Evolutionary conservation across 2,888 invertebrate genomes (phyloP), one percentile per base, ranked within the genome.

Genomic region (Tigriopus californicus): DNA sequence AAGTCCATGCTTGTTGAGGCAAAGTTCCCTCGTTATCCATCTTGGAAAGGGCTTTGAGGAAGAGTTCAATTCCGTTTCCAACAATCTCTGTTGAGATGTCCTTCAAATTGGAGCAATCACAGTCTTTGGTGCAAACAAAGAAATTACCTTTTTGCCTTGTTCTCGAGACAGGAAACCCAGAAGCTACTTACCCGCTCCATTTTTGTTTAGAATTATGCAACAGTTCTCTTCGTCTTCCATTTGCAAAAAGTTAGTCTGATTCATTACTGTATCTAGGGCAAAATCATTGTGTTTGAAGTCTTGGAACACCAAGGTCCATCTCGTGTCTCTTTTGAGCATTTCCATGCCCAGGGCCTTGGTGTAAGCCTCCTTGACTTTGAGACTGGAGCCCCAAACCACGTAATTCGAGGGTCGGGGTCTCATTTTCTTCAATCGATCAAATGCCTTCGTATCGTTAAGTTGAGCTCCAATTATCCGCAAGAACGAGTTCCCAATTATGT

Each of bases 361-460:
- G 66, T 83, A 81, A 22, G 83, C 74, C 1, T 73, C 73, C 61
- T 76, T 73, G 70, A 86, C 79, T 61, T 79, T 79, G 0, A 68
- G 65, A 0, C 79, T 77, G 0, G 72, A 72, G 0, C 84, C 82
- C 56, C 83, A 77, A n/a, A 86, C 72, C 0, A 78, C 79, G 67
- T 79, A 81, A 70, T 81, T 83, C 51, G 79, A 79, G 0, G 88
- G 86, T 51, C 78, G 77, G 0, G 87, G 87, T 33, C 84, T 73
- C 76, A 87, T 77, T 2, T 68, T 70, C 62, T 73, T 74, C 52
- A 87, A 69, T 6, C 77, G 75, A 10, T 74, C 69, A 0, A 79
- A 77, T 0, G 81, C 77, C 53, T 76, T 75, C 1, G 74, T 68
- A 24, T 78, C 76, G 22, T 83, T 71, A 0, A 79, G 80, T 62